Evolutionary conservation across 35 echinoderm and acorn worm genomes (phyloP), one percentile per base, ranked within the genome.

Genomic region (Apostichopus californicus): DNA sequence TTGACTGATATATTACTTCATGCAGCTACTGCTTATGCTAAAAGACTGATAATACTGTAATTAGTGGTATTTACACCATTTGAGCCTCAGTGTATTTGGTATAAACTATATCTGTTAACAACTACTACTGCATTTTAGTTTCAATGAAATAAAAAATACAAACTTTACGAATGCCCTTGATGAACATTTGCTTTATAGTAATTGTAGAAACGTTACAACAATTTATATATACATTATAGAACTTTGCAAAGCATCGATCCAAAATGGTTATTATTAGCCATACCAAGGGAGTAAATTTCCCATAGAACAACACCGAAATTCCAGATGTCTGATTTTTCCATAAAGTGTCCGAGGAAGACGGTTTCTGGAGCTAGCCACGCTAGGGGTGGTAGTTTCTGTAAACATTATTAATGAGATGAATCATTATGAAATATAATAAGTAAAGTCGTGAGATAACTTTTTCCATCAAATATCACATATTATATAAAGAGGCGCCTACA

Each of bases 241-340:
- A 15, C 6, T 20, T 77, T 17, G 7, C 21, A 25, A 78, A 78
- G 9, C 15, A 46, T 46, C 34, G 34, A 46, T 46, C 34, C 64
- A 68, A 68, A 68, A 68, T 9, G 11, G 18, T 68, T 68, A 9
- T 68, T 68, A 14, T 68, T 10, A 14, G 64, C 18, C 86, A 25
- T 87, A 87, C 86, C 86, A 13, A 87, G 86, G 22, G 86, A 87
- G 64, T 87, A 87, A 21, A 87, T 87, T 87, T 87, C 86, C 86
- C 86, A 87, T 1, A 87, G 57, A 13, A 59, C 5, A 87, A 46
- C 34, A 46, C 34, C 34, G 34, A 46, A 46, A 46, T 46, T 46
- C 34, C 34, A 46, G 34, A 46, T 57, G 64, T 87, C 86, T 59
- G 86, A 87, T 34, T 87, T 87, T 13, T 87, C 86, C 23, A 71